phyloP scores from a whole-genome alignment of 1,140 invertebrate genomes.

The Drosophila littoralis region DNA sequence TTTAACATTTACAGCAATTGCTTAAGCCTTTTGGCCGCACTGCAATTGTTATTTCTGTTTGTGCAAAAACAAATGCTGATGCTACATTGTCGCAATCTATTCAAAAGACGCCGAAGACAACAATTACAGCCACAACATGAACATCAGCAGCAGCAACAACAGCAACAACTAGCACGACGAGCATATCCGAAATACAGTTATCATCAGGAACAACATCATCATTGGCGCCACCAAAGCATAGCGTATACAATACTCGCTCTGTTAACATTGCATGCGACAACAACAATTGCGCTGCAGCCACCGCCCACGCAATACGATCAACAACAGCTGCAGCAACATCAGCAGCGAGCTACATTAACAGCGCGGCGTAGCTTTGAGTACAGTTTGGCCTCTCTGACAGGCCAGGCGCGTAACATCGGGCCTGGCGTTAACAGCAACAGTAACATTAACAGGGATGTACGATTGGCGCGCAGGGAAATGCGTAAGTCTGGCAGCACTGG shows the following conservation, averaged over 20 bases:
- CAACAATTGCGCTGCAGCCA: slow-evolving; percentile 16
- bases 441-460: slow-evolving; percentile 12
- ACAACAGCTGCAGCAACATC: slow-evolving; percentile 1
- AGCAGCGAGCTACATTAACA: not conserved
- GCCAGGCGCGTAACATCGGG: not conserved
- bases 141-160: not conserved
- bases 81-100: slow-evolving; percentile 50
- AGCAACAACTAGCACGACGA: slow-evolving; percentile 11
- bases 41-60: slow-evolving; percentile 45
- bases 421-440: slow-evolving; percentile 12
- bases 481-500: slow-evolving; percentile 43
- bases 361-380: slow-evolving; percentile 9
- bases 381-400: slow-evolving; percentile 22
- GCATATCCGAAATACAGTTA: slow-evolving; percentile 13
- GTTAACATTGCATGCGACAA: slow-evolving; percentile 25
- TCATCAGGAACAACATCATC: slow-evolving; percentile 35
- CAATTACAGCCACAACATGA: slow-evolving; percentile 13
- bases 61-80: slow-evolving; percentile 27
- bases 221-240: slow-evolving; percentile 37
- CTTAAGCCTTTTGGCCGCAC: slow-evolving; percentile 44
- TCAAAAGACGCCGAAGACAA: slow-evolving; percentile 37
- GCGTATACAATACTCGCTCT: slow-evolving; percentile 17
- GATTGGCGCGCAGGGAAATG: slow-evolving; percentile 48
- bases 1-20: slow-evolving; percentile 43
- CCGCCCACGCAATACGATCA: slow-evolving; percentile 1